A percentile compares a stretch with the other conserved stretches of the same genome.
Conservation (phyloP, 2,113 vertebrate genomes). For the Equus quagga region DNA sequence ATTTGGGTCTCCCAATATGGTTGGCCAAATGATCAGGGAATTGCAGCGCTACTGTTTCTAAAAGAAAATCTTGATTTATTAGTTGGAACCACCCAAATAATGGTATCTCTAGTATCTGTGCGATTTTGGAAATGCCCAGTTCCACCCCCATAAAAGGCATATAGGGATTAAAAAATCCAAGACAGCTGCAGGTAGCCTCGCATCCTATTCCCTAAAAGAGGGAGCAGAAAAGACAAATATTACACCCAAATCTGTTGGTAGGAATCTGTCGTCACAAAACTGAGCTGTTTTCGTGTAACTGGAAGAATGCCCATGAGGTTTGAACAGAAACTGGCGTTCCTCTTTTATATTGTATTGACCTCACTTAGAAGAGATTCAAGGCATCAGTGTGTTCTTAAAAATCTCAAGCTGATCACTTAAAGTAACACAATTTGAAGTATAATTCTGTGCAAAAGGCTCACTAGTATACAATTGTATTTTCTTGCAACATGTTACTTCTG, state of each 20-base stretch:
- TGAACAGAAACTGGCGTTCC: neutral
- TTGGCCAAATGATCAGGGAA: neutral
- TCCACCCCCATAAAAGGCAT: neutral
- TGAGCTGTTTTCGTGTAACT: neutral
- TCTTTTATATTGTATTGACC: neutral
- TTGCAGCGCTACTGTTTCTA: neutral
- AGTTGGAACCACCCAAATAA: fast-evolving
- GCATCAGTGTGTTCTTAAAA: neutral
- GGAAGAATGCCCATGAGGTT: neutral
- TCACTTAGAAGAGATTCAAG: conserved; percentile 18
- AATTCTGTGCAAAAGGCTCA: neutral
- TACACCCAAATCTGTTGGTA: neutral
- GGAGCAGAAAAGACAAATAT: neutral
- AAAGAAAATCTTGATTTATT: conserved; percentile 36
- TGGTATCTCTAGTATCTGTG: neutral
- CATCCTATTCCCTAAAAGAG: neutral
- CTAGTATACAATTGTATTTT: neutral
- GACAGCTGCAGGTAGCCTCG: neutral
- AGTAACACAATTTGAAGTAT: neutral
- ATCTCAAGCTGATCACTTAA: neutral
- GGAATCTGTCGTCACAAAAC: conserved; percentile 39
- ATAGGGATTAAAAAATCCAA: conserved; percentile 1
- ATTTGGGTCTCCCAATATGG: neutral
- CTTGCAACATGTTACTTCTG: neutral
- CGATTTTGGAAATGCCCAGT: conserved; percentile 2